A percentile compares a stretch with the other conserved stretches of the same genome.
Conservation (phyloP, 2,797 vertebrate genomes). For the Typhlichthys eigenmanni region DNA sequence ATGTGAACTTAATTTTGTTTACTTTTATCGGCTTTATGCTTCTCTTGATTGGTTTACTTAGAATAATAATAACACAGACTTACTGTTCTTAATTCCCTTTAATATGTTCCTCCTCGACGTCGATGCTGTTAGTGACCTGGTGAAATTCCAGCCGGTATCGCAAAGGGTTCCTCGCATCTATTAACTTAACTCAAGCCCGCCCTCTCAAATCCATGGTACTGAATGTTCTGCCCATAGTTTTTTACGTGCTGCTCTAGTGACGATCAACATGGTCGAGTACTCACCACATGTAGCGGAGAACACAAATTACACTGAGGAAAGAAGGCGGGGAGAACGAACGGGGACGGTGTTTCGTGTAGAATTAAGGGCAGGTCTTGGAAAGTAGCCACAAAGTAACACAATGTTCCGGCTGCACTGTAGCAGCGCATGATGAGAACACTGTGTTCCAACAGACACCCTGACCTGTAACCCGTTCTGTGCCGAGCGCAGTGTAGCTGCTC, state of each 20-base stretch:
- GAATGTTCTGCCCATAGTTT: background rate
- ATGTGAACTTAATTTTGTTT: background rate
- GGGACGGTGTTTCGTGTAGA: conserved; percentile 76
- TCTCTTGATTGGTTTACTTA: conserved; percentile 10
- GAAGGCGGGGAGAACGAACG: conserved; percentile 37
- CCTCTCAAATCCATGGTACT: conserved; percentile 61
- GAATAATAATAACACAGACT: conserved; percentile 22
- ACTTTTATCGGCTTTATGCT: background rate
- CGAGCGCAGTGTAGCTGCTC: conserved; percentile 45
- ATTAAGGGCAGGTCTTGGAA: conserved; percentile 84
- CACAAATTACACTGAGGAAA: conserved; percentile 52
- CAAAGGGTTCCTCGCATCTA: conserved; percentile 36
- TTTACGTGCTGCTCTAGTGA: conserved; percentile 8
- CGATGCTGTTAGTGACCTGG: conserved; percentile 19
- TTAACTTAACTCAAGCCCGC: conserved; percentile 49
- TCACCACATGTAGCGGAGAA: conserved; percentile 41
- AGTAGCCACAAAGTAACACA: conserved; percentile 86
- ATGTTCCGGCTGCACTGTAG: conserved; percentile 87
- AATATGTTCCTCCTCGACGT: background rate
- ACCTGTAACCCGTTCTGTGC: conserved; percentile 86
- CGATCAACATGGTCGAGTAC: conserved; percentile 36
- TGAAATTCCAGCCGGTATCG: conserved; percentile 46
- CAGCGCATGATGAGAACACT: conserved; percentile 83
- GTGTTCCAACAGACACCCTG: conserved; percentile 85
- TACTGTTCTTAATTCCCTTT: conserved; percentile 31